These are phyloP conservation scores for Synergus japonicus DNA, from an alignment of 2,888 invertebrate species.

Conservation along the genomic window DNA sequence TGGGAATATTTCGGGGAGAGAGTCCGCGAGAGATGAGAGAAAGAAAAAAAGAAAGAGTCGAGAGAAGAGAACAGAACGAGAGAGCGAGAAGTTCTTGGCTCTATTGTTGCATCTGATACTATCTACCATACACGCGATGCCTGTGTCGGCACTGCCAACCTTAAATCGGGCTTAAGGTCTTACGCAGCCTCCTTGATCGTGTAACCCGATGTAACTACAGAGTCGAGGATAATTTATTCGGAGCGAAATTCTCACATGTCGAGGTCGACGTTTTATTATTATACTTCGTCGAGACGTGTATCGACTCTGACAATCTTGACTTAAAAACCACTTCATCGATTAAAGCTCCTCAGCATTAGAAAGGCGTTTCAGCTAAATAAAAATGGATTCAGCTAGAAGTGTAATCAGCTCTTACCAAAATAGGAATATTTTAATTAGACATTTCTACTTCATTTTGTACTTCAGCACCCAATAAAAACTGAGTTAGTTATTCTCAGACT, in stretches of 20 bases:
- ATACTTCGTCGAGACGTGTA: background rate
- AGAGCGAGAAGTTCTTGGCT: slow-evolving; percentile 51
- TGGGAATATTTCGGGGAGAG: slow-evolving; percentile 65
- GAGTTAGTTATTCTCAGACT: background rate
- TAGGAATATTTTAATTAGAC: background rate
- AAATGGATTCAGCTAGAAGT: background rate
- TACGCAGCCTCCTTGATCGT: slow-evolving; percentile 28
- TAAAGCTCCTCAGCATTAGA: slow-evolving; percentile 16
- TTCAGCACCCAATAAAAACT: background rate
- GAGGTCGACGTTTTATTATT: slow-evolving; percentile 26
- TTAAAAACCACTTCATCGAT: slow-evolving; percentile 18
- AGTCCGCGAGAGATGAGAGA: slow-evolving; percentile 44
- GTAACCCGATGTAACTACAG: slow-evolving; percentile 17
- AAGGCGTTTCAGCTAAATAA: background rate
- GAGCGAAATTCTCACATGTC: slow-evolving; percentile 26
- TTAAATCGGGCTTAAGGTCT: slow-evolving; percentile 23
- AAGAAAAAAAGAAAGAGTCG: slow-evolving; percentile 11
- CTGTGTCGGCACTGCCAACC: slow-evolving; percentile 56
- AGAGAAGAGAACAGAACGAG: slow-evolving; percentile 37
- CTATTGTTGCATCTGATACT: slow-evolving; percentile 69
- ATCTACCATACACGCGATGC: slow-evolving; percentile 66
- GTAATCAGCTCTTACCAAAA: background rate
- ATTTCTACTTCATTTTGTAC: background rate
- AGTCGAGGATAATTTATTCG: slow-evolving; percentile 21
- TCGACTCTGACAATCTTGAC: slow-evolving; percentile 28